Percentiles rank a stretch among this genome's conserved stretches.
Evolutionary conservation across 2,113 vertebrate genomes (phyloP).

Genomic region (Ceuthmochares aereus): DNA sequence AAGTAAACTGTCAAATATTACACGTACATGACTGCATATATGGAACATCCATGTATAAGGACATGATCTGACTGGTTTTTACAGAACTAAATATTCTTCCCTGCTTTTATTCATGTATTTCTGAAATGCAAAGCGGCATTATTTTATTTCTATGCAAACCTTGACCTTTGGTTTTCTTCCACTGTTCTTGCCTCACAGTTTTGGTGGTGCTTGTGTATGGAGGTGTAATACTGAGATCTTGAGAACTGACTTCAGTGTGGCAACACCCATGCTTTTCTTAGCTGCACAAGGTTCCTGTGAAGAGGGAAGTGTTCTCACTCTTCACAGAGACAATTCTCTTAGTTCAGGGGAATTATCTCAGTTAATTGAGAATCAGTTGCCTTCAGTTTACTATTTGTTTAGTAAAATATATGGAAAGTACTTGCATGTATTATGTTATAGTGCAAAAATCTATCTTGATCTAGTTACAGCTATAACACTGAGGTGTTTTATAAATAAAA

Average conservation of each 20-base stretch:
- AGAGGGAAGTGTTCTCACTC: rapidly evolving
- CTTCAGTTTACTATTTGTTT: neutral
- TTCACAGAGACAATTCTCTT: neutral
- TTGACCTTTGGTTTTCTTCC: neutral
- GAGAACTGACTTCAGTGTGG: neutral
- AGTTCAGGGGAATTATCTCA: neutral
- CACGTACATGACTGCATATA: neutral
- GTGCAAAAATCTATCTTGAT: neutral
- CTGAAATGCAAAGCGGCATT: neutral
- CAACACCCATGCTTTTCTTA: neutral
- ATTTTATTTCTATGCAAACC: neutral
- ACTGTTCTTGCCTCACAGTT: neutral
- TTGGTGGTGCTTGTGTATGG: neutral
- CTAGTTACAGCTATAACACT: neutral
- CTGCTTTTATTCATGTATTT: neutral
- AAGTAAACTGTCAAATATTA: neutral
- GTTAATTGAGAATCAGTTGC: neutral
- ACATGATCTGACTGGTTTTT: neutral
- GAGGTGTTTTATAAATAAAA: neutral
- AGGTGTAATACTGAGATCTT: neutral
- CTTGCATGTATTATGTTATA: neutral
- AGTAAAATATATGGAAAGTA: neutral
- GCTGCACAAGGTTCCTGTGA: neutral
- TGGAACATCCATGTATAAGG: neutral
- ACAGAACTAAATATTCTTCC: neutral